phyloP scores from a whole-genome alignment of 2,797 vertebrate species.

The Gadopsis bispinosus region DNA sequence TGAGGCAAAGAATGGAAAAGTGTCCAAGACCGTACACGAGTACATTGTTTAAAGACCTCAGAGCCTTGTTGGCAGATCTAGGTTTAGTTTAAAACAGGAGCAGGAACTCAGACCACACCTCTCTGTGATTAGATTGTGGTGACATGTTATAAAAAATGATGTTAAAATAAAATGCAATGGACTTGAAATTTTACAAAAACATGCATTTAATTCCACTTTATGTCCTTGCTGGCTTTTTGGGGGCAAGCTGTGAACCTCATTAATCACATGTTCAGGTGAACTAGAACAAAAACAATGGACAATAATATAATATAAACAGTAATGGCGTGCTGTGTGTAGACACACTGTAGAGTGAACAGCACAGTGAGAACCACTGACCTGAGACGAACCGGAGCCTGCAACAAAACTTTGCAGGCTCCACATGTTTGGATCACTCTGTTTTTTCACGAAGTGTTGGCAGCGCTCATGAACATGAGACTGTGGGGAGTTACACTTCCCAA shows the following conservation, averaged over 20 bases:
- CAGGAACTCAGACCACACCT: neutral
- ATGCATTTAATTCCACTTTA: neutral
- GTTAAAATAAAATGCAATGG: neutral
- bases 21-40: neutral
- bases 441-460: slow-evolving; percentile 29
- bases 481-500: slow-evolving; percentile 40
- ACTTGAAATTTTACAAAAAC: neutral
- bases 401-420: slow-evolving; percentile 19
- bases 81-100: neutral
- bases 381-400: slow-evolving; percentile 23
- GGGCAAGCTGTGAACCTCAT: slow-evolving; percentile 13
- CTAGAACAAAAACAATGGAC: slow-evolving; percentile 32
- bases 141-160: neutral
- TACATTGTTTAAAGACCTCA: neutral
- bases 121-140: neutral
- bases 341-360: slow-evolving; percentile 5
- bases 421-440: slow-evolving; percentile 22
- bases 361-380: slow-evolving; percentile 46
- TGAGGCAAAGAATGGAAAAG: neutral
- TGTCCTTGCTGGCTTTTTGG: neutral
- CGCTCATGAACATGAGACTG: slow-evolving; percentile 23
- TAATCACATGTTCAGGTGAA: slow-evolving; percentile 33
- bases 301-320: neutral
- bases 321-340: neutral
- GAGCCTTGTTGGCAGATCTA: neutral